Percentiles rank a stretch among this genome's conserved stretches.
Evolutionary conservation across 1,140 invertebrate species (phyloP).

Genomic region (Bombus haemorrhoidalis): DNA sequence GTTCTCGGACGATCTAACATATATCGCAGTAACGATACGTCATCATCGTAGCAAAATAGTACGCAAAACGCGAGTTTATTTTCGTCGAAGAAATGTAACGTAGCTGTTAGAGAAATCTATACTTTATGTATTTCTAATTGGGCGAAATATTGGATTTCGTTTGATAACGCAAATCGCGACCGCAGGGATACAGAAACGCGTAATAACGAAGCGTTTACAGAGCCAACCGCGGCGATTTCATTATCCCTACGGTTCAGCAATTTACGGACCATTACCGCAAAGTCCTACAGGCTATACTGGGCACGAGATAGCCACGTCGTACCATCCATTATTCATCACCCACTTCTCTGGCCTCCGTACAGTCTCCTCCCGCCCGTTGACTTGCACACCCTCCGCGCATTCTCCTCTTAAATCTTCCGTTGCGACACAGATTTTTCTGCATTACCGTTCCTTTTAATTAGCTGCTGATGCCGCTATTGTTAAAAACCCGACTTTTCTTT

Average conservation of each 20-base stretch:
- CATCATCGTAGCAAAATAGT: not conserved
- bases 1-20: no score
- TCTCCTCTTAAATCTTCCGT: slow-evolving; percentile 54
- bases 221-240: slow-evolving; percentile 71
- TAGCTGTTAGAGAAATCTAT: not conserved
- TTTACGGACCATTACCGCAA: slow-evolving; percentile 78
- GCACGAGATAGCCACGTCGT: slow-evolving; percentile 73
- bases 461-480: slow-evolving; percentile 19
- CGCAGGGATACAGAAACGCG: slow-evolving; percentile 67
- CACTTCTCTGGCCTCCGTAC: slow-evolving; percentile 67
- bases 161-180: slow-evolving; percentile 62
- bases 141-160: not conserved
- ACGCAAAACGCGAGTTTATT: not conserved
- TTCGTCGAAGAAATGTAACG: not conserved
- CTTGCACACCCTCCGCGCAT: slow-evolving; percentile 35
- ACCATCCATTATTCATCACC: slow-evolving; percentile 81
- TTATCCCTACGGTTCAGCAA: slow-evolving; percentile 78
- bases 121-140: not conserved
- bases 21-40: not conserved
- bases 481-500: not conserved
- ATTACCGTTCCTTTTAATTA: slow-evolving; percentile 55
- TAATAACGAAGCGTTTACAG: slow-evolving; percentile 76
- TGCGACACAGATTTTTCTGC: slow-evolving; percentile 50
- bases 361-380: slow-evolving; percentile 58
- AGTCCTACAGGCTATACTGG: slow-evolving; percentile 74